Base-by-base conservation (phyloP, 1,140 invertebrate genomes). In the fruit fly (Drosophila melanogaster) region DNA sequence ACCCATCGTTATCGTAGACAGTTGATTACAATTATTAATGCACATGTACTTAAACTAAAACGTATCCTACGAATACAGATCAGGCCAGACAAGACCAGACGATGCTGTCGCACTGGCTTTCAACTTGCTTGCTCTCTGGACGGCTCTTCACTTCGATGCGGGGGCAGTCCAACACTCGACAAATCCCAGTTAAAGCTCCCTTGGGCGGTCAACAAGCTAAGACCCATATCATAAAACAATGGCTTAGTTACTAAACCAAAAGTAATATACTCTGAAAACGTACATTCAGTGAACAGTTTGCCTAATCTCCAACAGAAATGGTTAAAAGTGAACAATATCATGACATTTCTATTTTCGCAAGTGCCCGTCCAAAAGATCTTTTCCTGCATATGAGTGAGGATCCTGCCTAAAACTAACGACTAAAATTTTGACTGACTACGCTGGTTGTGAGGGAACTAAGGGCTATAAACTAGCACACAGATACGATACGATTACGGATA, bases 111-210 rank as follows among this genome's bases (percentile, higher is more conserved):
- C 17, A 37, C 62, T 85, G 77, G 53, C 62, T 62, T 46, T 59
- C 37, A 49, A 70, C 62, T 79, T 89, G 79, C 79, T 35, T 87
- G 75, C 76, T 75, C 89, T 53, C 67, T 71, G 83, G 83, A 87
- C 83, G 83, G 83, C 78, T 87, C 58, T 83, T 79, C 62, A 87
- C 83, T 87, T 87, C 57, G 65, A 83, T 79, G 76, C 76, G 66
- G 81, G 83, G 83, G 65, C 81, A 86, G 80, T 79, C 61, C 38
- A 19, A 58, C 26, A 49, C 57, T 60, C 56, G 22, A 24, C 11
- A 24, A 6, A 12, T 7, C 8, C 3, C 61, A 26, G 22, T 22
- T 10, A 44, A 26, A 22, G 30, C 64, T 35, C 19, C 19, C 51
- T 57, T 14, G 35, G 22, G 14, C 24, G n/a, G 19, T 17, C 26